Evolutionary conservation across 2,113 vertebrate species (phyloP).

Genomic region (Coregonus clupeaformis): DNA sequence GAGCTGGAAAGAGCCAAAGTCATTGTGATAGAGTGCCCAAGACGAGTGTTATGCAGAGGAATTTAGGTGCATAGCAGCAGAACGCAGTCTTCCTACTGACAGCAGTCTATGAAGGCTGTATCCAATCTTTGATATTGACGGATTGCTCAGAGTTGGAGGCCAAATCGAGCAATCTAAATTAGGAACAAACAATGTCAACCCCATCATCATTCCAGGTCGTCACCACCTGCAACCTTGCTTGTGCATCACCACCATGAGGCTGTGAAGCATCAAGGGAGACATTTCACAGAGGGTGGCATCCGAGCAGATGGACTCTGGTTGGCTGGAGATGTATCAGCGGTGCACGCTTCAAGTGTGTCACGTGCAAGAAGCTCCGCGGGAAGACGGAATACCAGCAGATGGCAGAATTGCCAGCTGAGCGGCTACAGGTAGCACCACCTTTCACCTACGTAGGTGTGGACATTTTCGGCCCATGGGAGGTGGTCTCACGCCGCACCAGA

Average conservation of each 20-base stretch:
- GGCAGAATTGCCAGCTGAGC: constrained; percentile 23
- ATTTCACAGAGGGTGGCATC: too few relatives aligned
- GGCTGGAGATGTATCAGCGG: too few relatives aligned
- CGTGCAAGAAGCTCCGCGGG: too few relatives aligned
- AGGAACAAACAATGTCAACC: constrained; percentile 8
- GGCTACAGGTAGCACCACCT: too few relatives aligned
- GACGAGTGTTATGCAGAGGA: too few relatives aligned
- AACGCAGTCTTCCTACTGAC: too few relatives aligned
- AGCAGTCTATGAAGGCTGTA: constrained; percentile 10
- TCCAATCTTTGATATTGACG: constrained; percentile 14
- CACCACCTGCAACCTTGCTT: too few relatives aligned
- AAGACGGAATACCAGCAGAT: constrained; percentile 12
- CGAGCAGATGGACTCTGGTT: too few relatives aligned
- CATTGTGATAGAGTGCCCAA: constrained; percentile 1
- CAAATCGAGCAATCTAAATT: constrained; percentile 6
- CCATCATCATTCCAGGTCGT: constrained; percentile 26
- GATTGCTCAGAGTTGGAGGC: constrained; percentile 22
- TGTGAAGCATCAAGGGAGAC: too few relatives aligned
- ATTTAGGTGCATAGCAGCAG: too few relatives aligned
- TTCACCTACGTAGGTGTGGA: constrained; percentile 34
- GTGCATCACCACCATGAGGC: too few relatives aligned
- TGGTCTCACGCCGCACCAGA: constrained; percentile 17
- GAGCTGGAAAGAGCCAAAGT: not conserved
- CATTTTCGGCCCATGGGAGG: constrained; percentile 13
- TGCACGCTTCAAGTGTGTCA: too few relatives aligned